A percentile compares a stretch with the other conserved stretches of the same genome.
phyloP scores from a whole-genome alignment of 2,113 vertebrate species.

The Odontophorus gujanensis region DNA sequence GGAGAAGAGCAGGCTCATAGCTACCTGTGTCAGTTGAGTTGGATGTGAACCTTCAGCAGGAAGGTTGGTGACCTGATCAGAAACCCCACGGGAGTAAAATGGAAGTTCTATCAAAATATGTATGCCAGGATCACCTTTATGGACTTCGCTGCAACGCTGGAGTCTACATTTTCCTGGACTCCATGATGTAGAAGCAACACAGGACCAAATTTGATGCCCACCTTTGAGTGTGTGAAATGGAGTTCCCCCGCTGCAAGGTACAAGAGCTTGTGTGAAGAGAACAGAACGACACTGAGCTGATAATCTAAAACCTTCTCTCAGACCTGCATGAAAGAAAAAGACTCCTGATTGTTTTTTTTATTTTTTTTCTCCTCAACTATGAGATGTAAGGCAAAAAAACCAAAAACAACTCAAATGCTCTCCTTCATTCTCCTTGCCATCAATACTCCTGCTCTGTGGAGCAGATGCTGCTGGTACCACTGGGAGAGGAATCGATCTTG shows the following conservation, averaged over 20 bases:
- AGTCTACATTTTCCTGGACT: not conserved
- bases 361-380: not conserved
- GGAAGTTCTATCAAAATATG: not conserved
- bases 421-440: not conserved
- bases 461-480: not conserved
- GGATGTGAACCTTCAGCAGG: accelerated
- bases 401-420: not conserved
- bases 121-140: not conserved
- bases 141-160: not conserved
- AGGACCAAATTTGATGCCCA: accelerated
- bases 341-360: no score
- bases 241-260: not conserved
- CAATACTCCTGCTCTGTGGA: not conserved
- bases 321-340: not conserved
- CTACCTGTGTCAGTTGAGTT: not conserved
- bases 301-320: not conserved
- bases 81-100: not conserved
- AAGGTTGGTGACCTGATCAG: not conserved
- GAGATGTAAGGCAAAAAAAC: not conserved
- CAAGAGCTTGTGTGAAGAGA: not conserved
- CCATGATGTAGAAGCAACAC: not conserved
- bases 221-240: not conserved
- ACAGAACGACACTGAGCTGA: not conserved
- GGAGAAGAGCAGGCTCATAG: not conserved
- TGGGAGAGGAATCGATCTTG: not conserved